These are phyloP conservation scores for Chironomus tepperi DNA, from an alignment of 1,140 invertebrate species.

Conservation along the genomic window DNA sequence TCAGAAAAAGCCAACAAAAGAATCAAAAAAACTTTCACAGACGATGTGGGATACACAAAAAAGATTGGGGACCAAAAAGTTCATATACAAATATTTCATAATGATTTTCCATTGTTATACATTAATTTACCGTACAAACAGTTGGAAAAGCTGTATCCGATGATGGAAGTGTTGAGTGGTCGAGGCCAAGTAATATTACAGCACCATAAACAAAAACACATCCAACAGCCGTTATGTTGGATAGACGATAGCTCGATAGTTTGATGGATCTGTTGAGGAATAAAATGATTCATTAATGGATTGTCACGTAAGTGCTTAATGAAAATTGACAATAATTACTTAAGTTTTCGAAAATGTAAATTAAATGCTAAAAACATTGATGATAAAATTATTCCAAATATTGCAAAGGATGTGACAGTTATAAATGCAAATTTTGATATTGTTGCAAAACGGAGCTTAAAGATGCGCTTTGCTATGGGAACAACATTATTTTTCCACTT, in stretches of 20 bases:
- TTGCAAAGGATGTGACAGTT: constrained; percentile 57
- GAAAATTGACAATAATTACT: constrained; percentile 47
- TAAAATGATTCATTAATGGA: neutral
- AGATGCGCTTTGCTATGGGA: constrained; percentile 64
- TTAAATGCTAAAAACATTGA: constrained; percentile 76
- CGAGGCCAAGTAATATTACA: constrained; percentile 81
- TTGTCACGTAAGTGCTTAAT: neutral
- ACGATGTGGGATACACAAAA: neutral
- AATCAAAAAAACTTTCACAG: too few species aligned
- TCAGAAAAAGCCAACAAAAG: too few species aligned
- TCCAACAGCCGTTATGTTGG: constrained; percentile 92
- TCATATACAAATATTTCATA: neutral
- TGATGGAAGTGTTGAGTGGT: constrained; percentile 63
- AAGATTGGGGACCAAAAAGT: too few species aligned
- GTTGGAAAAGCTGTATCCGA: constrained; percentile 61
- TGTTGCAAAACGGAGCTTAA: constrained; percentile 59
- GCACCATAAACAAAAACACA: constrained; percentile 89
- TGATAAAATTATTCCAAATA: constrained; percentile 66
- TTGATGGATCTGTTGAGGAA: constrained; percentile 61
- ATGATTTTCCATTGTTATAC: constrained; percentile 34
- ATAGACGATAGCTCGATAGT: constrained; percentile 90
- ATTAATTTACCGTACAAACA: constrained; percentile 67
- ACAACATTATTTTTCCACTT: constrained; percentile 66
- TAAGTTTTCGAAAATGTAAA: constrained; percentile 74
- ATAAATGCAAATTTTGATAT: constrained; percentile 68